Base-by-base conservation (phyloP, 2,888 invertebrate genomes). In the Polia nebulosa region DNA sequence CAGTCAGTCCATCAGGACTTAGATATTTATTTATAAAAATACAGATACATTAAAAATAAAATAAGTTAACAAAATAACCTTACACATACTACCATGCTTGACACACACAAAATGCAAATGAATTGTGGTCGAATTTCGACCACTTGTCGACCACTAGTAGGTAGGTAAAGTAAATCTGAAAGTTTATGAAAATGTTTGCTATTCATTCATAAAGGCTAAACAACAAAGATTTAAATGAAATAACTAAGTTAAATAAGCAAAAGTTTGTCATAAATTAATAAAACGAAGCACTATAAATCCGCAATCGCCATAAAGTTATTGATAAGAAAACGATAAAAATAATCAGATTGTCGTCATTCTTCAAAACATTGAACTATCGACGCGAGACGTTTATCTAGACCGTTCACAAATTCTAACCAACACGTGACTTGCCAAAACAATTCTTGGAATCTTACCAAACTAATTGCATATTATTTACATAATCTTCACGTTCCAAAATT, bases 291-390 rank as follows among this genome's bases (percentile, higher is more conserved):
- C 7, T 39, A 45, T n/a, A 39, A 66, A 64, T 66, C 66, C 8
- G 47, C 4, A 20, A 13, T 67, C 20, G 11, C 41, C 49, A 29
- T 0, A n/a, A 15, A 20, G 11, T n/a, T n/a, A 36, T 45, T 20
- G 29, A 69, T 59, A 45, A 17, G 27, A 13, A 17, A 1, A 0
- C 36, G 49, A 68, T 75, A 55, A 67, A 3, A 36, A 57, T 17
- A 11, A 64, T 44, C 17, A 36, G 0, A 5, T 32, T 8, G 13
- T 11, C 13, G 25, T 20, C 15, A 45, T 22, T 32, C 8, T 4
- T 22, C 3, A 22, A 36, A 36, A 32, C 25, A 20, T 70, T 45
- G 34, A 8, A 36, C 29, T 36, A 3, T 22, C 13, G 41, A 17
- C 3, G 34, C 3, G n/a, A 51, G 22, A 36, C 25, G 4, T n/a